A percentile compares a stretch with the other conserved stretches of the same genome.
Conservation (phyloP, 2,797 vertebrate species). For the Chloroceryle inda region DNA sequence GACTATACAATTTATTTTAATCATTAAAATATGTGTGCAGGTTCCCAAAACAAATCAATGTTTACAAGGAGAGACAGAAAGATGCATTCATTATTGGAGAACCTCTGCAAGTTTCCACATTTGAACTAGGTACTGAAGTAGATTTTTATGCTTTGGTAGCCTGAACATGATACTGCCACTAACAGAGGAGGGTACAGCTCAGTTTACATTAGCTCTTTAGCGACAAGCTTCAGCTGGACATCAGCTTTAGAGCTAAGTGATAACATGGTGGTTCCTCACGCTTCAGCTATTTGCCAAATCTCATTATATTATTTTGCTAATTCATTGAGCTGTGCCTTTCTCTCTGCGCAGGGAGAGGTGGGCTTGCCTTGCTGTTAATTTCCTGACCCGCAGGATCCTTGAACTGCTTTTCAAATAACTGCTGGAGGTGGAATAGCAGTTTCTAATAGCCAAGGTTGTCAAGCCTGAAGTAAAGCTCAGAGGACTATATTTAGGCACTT, state of each 20-base stretch:
- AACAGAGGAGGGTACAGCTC: not conserved
- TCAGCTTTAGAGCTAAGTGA: not conserved
- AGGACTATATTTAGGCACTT: constrained; percentile 63
- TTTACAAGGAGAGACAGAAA: not conserved
- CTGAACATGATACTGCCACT: not conserved
- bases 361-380: not conserved
- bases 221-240: not conserved
- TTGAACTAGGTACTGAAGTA: fast-evolving
- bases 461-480: constrained; percentile 10
- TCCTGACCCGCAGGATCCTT: not conserved
- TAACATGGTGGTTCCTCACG: not conserved
- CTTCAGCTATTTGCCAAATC: constrained; percentile 28
- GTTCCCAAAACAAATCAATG: not conserved
- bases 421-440: not conserved
- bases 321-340: constrained; percentile 5
- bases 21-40: not conserved
- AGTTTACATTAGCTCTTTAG: not conserved
- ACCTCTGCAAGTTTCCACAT: not conserved
- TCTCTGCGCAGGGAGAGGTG: not conserved
- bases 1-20: not conserved
- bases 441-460: not conserved
- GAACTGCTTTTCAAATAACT: not conserved
- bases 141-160: not conserved
- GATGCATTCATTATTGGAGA: not conserved
- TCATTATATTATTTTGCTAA: constrained; percentile 42